Base-by-base conservation (phyloP, 2,113 vertebrate species). In the Addax nasomaculatus region DNA sequence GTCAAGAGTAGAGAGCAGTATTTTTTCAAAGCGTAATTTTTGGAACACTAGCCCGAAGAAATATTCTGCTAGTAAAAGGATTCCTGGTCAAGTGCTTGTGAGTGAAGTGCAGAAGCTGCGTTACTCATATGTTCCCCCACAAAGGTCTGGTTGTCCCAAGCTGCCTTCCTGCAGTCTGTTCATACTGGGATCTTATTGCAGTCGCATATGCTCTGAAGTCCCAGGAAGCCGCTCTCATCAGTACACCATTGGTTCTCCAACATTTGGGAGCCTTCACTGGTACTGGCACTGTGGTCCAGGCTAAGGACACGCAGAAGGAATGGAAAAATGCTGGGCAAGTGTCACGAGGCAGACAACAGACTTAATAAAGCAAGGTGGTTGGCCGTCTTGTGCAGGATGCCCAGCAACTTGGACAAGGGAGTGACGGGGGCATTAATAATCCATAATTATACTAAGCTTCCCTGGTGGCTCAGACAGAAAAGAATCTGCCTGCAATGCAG, bases 11-110 rank as follows among this genome's bases (percentile, higher is more conserved):
- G 49, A 89, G 36, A 83, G 57, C 36, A 45, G 33, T n/a, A 21
- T 33, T 95, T 95, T 73, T 88, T 62, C 70, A 30, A 86, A 58
- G 79, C 4, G 6, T 83, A 45, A 23, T 30, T 85, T 98, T 81
- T 27, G 39, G 83, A 80, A 67, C 43, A 49, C 80, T 76, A 57
- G n/a, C 39, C 85, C 60, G 58, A n/a, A 90, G 78, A 92, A 70
- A 85, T 8, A 27, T 33, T 55, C 90, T 51, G 49, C 67, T 78
- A 11, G 81, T 36, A 39, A 89, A 90, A 97, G 9, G 17, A 45
- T 30, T 14, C 79, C 7, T 9, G 39, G 58, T 57, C 21, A 2
- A 2, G 89, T 6, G 14, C 84, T 95, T 62, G 12, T 43, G 8
- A 58, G 29, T 2, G 5, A 87, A 30, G 33, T 14, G 17, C 79